Base-by-base conservation (phyloP, 2,797 vertebrate species). In the Pseudomugil tenellus region DNA sequence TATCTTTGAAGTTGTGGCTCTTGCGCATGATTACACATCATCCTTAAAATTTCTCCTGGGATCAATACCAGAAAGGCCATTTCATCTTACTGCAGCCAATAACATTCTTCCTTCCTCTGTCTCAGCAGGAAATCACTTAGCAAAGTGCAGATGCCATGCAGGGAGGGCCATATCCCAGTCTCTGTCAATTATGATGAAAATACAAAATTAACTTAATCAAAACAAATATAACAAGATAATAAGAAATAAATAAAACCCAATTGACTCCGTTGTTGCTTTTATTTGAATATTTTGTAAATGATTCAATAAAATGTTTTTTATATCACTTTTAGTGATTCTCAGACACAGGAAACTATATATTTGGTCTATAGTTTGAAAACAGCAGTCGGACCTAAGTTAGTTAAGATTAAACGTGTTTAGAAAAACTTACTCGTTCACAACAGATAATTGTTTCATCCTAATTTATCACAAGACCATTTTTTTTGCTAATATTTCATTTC, bases 121-220 rank as follows among this genome's bases (percentile, higher is more conserved):
- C 55, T 43, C 49, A 2, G 61, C 65, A 72, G 77, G 72, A 59
- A 48, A 69, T 79, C 51, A 72, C 52, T 77, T 57, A 63, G 63
- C 31, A 53, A 72, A 79, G 63, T 67, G 34, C 65, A 67, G 57
- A 26, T 43, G 19, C 41, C 19, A 39, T 46, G 32, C 34, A 28
- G n/a, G 34, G 63, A 62, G 10, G 26, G 8, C 66, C 6, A 77
- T 59, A 64, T 63, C 28, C 39, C 53, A 51, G 17, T 17, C 55
- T 41, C 23, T 16, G 49, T 14, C 25, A 26, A 4, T 52, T 9
- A 46, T 46, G 43, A 10, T 3, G 8, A 46, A 46, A 21, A 48
- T 12, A 48, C 43, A 23, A 9, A 48, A 48, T 21, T 12, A 49
- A n/a, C 25, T 49, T 49, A 49, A 23, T 11, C 21, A 21, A 10